Evolutionary conservation across 92 coral and sea anemone species (phyloP).

Genomic region (Ricordea florida): DNA sequence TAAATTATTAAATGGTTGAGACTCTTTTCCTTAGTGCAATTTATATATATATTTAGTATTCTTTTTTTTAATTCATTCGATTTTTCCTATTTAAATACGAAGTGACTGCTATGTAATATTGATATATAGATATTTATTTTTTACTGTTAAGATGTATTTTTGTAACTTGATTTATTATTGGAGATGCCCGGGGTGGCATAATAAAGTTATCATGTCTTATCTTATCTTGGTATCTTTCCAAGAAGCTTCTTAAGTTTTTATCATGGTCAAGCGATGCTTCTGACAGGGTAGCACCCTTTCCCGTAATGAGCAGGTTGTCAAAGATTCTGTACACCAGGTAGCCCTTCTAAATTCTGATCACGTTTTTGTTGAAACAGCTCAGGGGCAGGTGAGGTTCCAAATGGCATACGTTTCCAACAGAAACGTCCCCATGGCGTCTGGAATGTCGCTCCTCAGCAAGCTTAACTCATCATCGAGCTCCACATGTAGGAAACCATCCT

Average conservation of each 20-base stretch:
- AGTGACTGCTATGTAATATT: no score
- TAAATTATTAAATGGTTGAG: no score
- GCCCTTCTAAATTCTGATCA: slow-evolving; percentile 39
- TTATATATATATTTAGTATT: no score
- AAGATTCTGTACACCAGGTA: slow-evolving; percentile 43
- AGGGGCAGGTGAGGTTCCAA: no score
- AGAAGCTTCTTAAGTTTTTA: slow-evolving; percentile 18
- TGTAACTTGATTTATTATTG: slow-evolving; percentile 56
- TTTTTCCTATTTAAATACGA: no score
- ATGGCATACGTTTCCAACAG: not conserved
- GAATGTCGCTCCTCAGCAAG: not conserved
- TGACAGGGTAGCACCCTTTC: slow-evolving; percentile 20
- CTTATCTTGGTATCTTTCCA: slow-evolving; percentile 38
- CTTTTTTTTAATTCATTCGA: no score
- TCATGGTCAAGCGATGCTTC: slow-evolving; percentile 34
- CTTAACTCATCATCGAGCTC: slow-evolving; percentile 1
- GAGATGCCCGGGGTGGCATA: slow-evolving; percentile 23
- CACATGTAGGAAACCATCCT: not conserved
- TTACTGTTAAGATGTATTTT: no score
- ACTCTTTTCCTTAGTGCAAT: no score
- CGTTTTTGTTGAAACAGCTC: no score
- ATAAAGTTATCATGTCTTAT: slow-evolving; percentile 32
- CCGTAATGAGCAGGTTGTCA: slow-evolving; percentile 51
- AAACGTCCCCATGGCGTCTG: not conserved
- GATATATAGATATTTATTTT: no score